Evolutionary conservation across 2,797 vertebrate genomes (phyloP).

Genomic region (Gila robusta): DNA sequence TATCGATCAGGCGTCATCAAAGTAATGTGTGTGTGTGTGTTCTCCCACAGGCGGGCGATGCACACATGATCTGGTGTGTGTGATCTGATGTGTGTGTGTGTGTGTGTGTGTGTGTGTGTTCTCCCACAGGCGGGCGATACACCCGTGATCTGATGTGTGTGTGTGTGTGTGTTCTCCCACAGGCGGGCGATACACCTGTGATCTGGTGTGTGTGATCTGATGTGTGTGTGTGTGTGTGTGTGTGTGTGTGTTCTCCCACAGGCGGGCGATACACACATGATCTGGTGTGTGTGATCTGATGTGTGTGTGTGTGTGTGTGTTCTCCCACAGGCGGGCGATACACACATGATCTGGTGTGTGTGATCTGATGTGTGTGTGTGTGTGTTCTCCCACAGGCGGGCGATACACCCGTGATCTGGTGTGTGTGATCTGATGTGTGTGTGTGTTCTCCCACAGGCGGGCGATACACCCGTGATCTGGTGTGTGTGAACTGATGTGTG

Average conservation of each 20-base stretch:
- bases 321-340: constrained; percentile 79
- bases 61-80: constrained; percentile 82
- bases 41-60: constrained; percentile 79
- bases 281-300: constrained; percentile 61
- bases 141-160: constrained; percentile 83
- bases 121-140: constrained; percentile 79
- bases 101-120: too few species aligned
- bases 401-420: constrained; percentile 17
- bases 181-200: too few species aligned
- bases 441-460: not conserved
- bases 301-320: constrained; percentile 72
- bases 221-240: constrained; percentile 59
- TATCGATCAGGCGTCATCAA: too few species aligned
- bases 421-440: constrained; percentile 56
- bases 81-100: constrained; percentile 77
- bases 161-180: constrained; percentile 60
- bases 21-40: too few species aligned
- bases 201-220: constrained; percentile 61
- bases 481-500: too few species aligned
- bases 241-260: constrained; percentile 68
- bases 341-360: constrained; percentile 69
- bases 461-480: too few species aligned
- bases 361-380: constrained; percentile 77
- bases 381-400: too few species aligned
- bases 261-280: constrained; percentile 83